Percentiles rank a stretch among this genome's conserved stretches.
These are phyloP conservation scores for Cataglyphis rosenhaueri DNA, from an alignment of 2,888 invertebrate genomes.

Conservation along the genomic window DNA sequence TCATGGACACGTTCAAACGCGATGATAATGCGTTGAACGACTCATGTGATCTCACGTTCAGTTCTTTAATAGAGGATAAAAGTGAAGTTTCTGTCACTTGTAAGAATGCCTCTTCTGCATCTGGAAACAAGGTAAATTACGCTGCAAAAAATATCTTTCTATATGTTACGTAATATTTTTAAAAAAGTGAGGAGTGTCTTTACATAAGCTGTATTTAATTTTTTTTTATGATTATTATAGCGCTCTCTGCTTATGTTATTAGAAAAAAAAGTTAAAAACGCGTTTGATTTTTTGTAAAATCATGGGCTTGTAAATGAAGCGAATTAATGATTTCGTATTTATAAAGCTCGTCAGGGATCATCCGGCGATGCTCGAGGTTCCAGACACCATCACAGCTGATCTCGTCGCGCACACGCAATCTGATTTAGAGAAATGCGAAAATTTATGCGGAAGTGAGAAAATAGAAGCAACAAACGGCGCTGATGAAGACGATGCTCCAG, in stretches of 20 bases:
- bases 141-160: neutral
- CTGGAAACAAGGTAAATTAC: slow-evolving; percentile 21
- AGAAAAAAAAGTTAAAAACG: neutral
- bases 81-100: neutral
- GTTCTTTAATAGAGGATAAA: slow-evolving; percentile 15
- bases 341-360: slow-evolving; percentile 39
- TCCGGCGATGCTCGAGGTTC: slow-evolving; percentile 20
- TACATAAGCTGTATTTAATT: neutral
- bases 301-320: neutral
- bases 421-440: neutral
- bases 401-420: neutral
- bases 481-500: slow-evolving; percentile 35
- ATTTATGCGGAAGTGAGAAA: slow-evolving; percentile 1
- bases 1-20: slow-evolving; percentile 12
- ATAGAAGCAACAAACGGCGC: neutral
- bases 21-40: neutral
- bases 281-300: neutral
- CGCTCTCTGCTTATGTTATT: neutral
- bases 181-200: neutral
- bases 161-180: neutral
- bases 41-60: neutral
- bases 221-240: neutral
- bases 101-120: neutral
- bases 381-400: neutral
- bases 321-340: neutral